These are phyloP conservation scores for Tamias sibiricus DNA, from an alignment of 2,113 vertebrate genomes.

Conservation along the genomic window DNA sequence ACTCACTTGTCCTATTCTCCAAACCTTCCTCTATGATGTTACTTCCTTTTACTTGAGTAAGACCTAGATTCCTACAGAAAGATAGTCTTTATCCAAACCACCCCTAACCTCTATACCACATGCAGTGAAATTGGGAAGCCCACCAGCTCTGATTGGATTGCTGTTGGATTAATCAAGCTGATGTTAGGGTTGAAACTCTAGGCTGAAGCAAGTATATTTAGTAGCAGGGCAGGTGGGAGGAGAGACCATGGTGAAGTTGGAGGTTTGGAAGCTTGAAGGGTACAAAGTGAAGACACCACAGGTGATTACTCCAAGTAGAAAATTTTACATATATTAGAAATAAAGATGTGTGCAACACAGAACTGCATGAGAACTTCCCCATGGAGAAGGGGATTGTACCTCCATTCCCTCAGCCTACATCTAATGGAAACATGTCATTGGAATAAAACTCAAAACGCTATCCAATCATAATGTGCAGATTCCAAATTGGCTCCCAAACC, in stretches of 20 bases:
- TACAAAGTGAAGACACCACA: background rate
- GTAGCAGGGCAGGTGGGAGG: rapidly evolving
- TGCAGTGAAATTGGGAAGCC: background rate
- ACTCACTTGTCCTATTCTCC: background rate
- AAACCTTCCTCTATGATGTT: background rate
- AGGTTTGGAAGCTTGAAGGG: background rate
- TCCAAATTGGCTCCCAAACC: background rate
- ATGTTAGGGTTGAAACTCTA: background rate
- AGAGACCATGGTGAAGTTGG: background rate
- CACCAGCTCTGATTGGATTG: background rate
- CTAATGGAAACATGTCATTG: background rate
- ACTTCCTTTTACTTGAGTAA: background rate
- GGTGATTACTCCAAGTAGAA: background rate
- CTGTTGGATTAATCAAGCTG: background rate
- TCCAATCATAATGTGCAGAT: background rate
- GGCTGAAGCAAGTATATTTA: background rate
- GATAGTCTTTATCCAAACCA: background rate
- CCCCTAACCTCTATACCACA: background rate
- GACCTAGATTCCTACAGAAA: background rate
- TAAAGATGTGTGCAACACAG: background rate
- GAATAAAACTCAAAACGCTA: background rate
- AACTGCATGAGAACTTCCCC: background rate
- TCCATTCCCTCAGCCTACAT: background rate
- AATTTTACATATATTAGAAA: background rate
- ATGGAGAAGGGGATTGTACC: background rate